Evolutionary conservation across 2,888 invertebrate species (phyloP).

Genomic region (Brassicogethes aeneus): DNA sequence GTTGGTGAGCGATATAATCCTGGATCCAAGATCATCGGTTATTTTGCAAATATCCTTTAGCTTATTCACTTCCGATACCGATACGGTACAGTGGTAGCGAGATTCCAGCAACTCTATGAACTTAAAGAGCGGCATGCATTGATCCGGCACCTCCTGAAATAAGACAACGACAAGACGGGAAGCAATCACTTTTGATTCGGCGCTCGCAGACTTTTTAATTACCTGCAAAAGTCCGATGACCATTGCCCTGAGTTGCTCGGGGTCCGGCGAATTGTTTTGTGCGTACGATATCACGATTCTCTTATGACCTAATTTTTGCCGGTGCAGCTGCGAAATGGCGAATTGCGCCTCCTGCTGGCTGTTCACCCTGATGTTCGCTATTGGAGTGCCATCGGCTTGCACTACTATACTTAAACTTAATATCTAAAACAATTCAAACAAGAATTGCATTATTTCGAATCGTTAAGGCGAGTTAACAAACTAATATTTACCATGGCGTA

Average conservation of each 20-base stretch:
- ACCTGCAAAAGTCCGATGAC: constrained; percentile 62
- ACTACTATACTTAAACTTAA: constrained; percentile 51
- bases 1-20: constrained; percentile 57
- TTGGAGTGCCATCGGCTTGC: constrained; percentile 57
- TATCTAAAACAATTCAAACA: constrained; percentile 37
- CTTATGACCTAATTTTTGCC: constrained; percentile 72
- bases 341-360: constrained; percentile 56
- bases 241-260: constrained; percentile 56
- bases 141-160: constrained; percentile 61
- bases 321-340: constrained; percentile 75
- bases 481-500: constrained; percentile 47
- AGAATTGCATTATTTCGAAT: not conserved
- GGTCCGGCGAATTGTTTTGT: constrained; percentile 54
- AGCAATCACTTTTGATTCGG: constrained; percentile 1
- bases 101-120: constrained; percentile 77
- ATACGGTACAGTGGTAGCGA: constrained; percentile 66
- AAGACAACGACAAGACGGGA: constrained; percentile 5
- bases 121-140: constrained; percentile 68
- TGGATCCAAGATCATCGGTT: constrained; percentile 58
- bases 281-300: constrained; percentile 69
- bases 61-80: constrained; percentile 61
- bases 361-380: constrained; percentile 62
- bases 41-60: constrained; percentile 70
- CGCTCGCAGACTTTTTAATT: constrained; percentile 9
- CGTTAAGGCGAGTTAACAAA: not conserved